Percentiles rank a stretch among this genome's conserved stretches.
These are phyloP conservation scores for Ibidorhyncha struthersii DNA, from an alignment of 2,113 vertebrate species.

Conservation along the genomic window DNA sequence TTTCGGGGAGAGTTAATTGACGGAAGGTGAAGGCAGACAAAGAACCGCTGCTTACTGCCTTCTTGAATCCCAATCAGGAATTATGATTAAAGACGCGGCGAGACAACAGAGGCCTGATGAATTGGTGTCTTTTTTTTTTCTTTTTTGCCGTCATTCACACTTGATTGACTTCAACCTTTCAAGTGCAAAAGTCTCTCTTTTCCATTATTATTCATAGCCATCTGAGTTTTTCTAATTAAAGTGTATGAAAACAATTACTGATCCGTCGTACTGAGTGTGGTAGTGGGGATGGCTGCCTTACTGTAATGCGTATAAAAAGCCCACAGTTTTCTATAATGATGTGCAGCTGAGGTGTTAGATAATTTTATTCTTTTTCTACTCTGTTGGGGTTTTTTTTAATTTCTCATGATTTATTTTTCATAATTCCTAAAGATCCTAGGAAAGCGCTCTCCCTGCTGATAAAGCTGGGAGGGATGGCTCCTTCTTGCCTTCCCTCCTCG, in stretches of 20 bases:
- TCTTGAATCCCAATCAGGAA: slow-evolving; percentile 89
- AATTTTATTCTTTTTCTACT: slow-evolving; percentile 81
- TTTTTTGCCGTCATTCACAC: slow-evolving; percentile 90
- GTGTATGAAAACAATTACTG: slow-evolving; percentile 88
- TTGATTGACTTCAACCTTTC: slow-evolving; percentile 93
- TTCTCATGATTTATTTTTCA: slow-evolving; percentile 76
- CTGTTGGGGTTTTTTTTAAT: slow-evolving; percentile 75
- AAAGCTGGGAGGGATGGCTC: slow-evolving; percentile 4
- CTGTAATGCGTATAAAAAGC: slow-evolving; percentile 76
- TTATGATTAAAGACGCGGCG: slow-evolving; percentile 89
- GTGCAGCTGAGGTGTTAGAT: slow-evolving; percentile 80
- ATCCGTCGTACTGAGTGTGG: slow-evolving; percentile 80
- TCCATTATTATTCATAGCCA: slow-evolving; percentile 89
- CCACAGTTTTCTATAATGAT: slow-evolving; percentile 77
- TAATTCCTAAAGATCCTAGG: slow-evolving; percentile 75
- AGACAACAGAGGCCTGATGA: slow-evolving; percentile 90
- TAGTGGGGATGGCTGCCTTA: slow-evolving; percentile 76
- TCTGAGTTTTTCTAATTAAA: slow-evolving; percentile 90
- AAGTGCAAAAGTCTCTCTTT: slow-evolving; percentile 86
- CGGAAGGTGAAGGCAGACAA: slow-evolving; percentile 88
- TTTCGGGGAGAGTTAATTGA: slow-evolving; percentile 91
- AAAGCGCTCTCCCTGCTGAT: slow-evolving; percentile 68
- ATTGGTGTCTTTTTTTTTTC: slow-evolving; percentile 83
- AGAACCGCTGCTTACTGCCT: slow-evolving; percentile 82
- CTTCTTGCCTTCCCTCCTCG: not conserved